phyloP scores from a whole-genome alignment of 2,888 invertebrate species.

The Agapetus fuscipes region DNA sequence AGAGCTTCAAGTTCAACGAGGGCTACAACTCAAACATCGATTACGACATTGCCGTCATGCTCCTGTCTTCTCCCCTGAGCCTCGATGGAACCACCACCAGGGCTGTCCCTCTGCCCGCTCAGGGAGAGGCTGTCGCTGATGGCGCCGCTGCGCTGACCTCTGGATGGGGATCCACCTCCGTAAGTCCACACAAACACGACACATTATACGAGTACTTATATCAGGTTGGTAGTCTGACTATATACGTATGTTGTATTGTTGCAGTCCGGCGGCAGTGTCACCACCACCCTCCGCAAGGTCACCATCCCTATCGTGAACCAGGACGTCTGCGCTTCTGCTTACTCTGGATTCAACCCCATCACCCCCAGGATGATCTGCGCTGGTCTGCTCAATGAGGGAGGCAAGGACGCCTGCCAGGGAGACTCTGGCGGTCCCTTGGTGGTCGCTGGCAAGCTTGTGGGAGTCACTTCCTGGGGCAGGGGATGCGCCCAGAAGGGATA shows the following conservation, averaged over 20 bases:
- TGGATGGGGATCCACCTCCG: conserved; percentile 34
- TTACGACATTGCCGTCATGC: conserved; percentile 35
- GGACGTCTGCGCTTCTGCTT: conserved; percentile 32
- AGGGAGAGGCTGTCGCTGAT: conserved; percentile 25
- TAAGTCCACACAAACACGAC: too few relatives aligned
- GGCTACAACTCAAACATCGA: conserved; percentile 29
- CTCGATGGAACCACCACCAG: conserved; percentile 26
- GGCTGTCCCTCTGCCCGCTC: conserved; percentile 26
- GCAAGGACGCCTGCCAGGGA: conserved; percentile 42
- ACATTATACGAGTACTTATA: too few relatives aligned
- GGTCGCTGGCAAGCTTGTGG: conserved; percentile 35
- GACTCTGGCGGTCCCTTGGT: conserved; percentile 52
- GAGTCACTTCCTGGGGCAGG: conserved; percentile 50
- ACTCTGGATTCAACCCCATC: conserved; percentile 30
- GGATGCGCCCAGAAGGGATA: conserved; percentile 42
- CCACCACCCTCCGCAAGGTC: conserved; percentile 32
- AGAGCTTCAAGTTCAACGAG: conserved; percentile 28
- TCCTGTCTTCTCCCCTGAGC: conserved; percentile 28
- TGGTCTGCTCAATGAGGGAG: conserved; percentile 28
- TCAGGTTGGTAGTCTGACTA: too few relatives aligned
- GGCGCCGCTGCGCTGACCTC: conserved; percentile 35
- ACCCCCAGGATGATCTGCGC: conserved; percentile 40
- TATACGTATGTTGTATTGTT: conserved; percentile 19
- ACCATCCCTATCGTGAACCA: conserved; percentile 35
- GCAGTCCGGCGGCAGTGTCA: conserved; percentile 33